Percentiles rank a stretch among this genome's conserved stretches.
Conservation (phyloP, 2,888 invertebrate genomes). For the Caenorhabditis sp. region DNA sequence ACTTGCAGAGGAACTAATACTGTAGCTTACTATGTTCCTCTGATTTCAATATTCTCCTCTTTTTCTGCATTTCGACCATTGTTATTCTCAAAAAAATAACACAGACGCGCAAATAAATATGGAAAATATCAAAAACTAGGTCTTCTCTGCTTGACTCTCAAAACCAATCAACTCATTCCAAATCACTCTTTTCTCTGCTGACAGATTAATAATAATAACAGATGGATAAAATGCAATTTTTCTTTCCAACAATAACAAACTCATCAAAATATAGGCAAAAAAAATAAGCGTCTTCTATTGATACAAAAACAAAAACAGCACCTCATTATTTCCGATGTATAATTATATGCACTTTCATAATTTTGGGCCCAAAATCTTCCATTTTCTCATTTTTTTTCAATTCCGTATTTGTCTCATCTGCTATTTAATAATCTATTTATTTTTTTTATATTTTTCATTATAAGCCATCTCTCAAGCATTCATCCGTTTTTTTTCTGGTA, state of each 20-base stretch:
- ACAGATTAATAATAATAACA: background rate
- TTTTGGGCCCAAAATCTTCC: background rate
- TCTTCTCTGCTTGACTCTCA: background rate
- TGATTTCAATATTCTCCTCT: no score
- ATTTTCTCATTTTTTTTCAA: background rate
- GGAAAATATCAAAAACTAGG: background rate
- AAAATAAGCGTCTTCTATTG: background rate
- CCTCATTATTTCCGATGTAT: background rate
- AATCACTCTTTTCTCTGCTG: background rate
- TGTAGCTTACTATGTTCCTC: no score
- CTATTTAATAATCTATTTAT: background rate
- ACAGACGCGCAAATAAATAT: background rate
- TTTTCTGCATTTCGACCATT: no score
- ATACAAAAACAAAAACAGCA: background rate
- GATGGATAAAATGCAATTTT: background rate
- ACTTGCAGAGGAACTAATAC: no score
- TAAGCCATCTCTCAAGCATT: background rate
- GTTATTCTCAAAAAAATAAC: background rate
- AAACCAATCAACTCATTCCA: background rate
- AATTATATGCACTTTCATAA: background rate
- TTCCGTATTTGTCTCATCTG: background rate
- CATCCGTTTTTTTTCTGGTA: no score
- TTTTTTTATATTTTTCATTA: background rate
- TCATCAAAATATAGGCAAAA: background rate
- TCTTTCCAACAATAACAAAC: background rate